These are phyloP conservation scores for Maccullochella peelii DNA, from an alignment of 2,113 vertebrate species.

Conservation along the genomic window DNA sequence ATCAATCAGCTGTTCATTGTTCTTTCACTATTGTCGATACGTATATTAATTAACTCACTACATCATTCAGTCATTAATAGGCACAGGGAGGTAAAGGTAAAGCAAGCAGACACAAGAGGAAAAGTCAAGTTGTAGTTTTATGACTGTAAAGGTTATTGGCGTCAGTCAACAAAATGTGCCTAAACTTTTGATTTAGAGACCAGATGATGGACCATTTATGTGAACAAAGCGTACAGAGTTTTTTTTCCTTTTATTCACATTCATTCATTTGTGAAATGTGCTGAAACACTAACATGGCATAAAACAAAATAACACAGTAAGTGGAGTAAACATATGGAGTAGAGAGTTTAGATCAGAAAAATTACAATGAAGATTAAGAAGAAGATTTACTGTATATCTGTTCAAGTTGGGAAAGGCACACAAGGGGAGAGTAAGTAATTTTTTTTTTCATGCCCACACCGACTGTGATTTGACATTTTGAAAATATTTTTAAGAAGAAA, in stretches of 20 bases:
- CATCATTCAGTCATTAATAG: constrained; percentile 49
- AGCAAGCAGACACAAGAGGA: constrained; percentile 37
- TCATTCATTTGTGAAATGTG: constrained; percentile 33
- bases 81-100: constrained; percentile 69
- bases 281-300: not conserved
- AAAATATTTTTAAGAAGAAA: constrained; percentile 18
- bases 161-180: constrained; percentile 6
- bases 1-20: not conserved
- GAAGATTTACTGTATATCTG: constrained; percentile 20
- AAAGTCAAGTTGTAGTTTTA: constrained; percentile 39
- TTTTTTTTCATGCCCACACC: constrained; percentile 19
- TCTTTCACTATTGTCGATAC: constrained; percentile 10
- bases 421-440: constrained; percentile 42
- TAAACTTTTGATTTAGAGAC: constrained; percentile 3
- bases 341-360: not conserved
- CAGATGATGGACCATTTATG: not conserved
- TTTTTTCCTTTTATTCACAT: constrained; percentile 40
- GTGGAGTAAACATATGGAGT: not conserved
- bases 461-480: constrained; percentile 14
- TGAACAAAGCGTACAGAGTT: not conserved
- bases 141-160: constrained; percentile 25
- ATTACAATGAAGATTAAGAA: not conserved
- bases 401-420: constrained; percentile 72
- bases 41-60: not conserved
- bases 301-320: not conserved